Evolutionary conservation across 2,113 vertebrate genomes (phyloP), one percentile per base, ranked within the genome.

Genomic region (Lanius ludovicianus): DNA sequence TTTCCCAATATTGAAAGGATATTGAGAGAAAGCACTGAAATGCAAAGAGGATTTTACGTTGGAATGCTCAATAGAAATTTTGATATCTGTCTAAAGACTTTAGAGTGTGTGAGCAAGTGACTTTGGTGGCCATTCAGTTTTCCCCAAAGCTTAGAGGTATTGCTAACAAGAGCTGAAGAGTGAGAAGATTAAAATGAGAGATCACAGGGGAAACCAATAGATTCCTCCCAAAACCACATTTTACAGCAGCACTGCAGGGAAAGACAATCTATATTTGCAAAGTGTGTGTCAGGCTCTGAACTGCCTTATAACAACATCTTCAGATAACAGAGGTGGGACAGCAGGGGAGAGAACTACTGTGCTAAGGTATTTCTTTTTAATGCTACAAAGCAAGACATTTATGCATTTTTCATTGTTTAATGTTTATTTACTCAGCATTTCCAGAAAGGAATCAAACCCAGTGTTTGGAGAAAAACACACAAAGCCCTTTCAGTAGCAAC

Each of bases 401-500:
- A 52, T 35, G 31, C 2, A 35, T 83, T 77, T 86, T 89, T 67
- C 25, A 19, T 49, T 83, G n/a, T 70, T 81, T 80, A 59, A 50
- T 65, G 6, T n/a, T 86, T 73, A 12, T 31, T 69, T 44, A 70
- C 13, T 57, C 44, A 28, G 15, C 25, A 42, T 12, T 30, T 77
- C 30, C 50, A 84, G 42, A 64, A 84, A 56, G 6, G 47, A 87
- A 57, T 65, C 18, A 87, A 91, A 14, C 8, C 9, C 4, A 44
- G 0, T 13, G 1, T 27, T 73, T 77, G 27, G 7, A 63, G 17
- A 47, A 81, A 67, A 35, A 42, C 15, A 44, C 3, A 0, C 7
- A 59, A 90, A 68, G 15, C 30, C 27, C 44, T 77, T 77, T 53
- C 33, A 44, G 24, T 6, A 30, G 31, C 24, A 63, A 1, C 16